A percentile compares a stretch with the other conserved stretches of the same genome.
These are phyloP conservation scores for Mormyrus iriodes DNA, from an alignment of 2,113 vertebrate species.

Conservation along the genomic window DNA sequence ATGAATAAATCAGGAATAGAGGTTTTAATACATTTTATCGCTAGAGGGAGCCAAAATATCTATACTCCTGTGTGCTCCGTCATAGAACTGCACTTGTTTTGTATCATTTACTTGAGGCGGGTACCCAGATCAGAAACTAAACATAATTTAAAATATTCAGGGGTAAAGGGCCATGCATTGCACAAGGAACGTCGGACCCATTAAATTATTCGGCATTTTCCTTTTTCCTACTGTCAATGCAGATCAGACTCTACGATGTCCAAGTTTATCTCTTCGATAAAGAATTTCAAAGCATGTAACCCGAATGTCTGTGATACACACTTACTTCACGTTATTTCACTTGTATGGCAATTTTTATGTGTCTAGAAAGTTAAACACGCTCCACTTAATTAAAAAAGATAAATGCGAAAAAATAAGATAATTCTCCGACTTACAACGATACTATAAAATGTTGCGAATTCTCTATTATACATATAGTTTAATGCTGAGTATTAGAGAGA, in stretches of 20 bases:
- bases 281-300: neutral
- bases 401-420: neutral
- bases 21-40: neutral
- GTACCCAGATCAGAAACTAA: neutral
- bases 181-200: neutral
- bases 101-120: neutral
- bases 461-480: neutral
- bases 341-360: neutral
- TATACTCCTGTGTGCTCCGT: neutral
- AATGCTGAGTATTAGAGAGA: neutral
- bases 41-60: constrained; percentile 17
- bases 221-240: neutral
- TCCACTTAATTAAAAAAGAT: neutral
- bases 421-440: neutral
- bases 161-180: neutral
- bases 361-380: neutral
- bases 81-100: neutral
- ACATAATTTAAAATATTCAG: neutral
- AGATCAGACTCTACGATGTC: neutral
- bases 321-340: neutral
- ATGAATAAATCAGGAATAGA: neutral
- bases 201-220: neutral
- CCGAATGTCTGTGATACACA: neutral
- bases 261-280: neutral
- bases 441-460: neutral